phyloP scores from a whole-genome alignment of 2,888 invertebrate genomes.

The Atethmia centrago region DNA sequence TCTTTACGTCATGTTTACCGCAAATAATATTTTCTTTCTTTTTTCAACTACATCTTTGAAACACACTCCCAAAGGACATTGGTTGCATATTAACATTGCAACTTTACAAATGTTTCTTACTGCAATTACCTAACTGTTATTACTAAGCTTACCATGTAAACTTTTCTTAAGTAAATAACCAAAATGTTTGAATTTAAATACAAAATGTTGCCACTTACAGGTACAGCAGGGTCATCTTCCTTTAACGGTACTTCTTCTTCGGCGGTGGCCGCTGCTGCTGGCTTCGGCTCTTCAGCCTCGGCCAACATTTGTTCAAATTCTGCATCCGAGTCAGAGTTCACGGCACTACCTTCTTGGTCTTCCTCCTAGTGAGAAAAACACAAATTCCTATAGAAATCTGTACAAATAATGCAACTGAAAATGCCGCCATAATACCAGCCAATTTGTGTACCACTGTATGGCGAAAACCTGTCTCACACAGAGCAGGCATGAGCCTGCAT shows the following conservation, averaged over 20 bases:
- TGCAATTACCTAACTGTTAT: neutral
- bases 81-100: neutral
- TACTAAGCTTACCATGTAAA: neutral
- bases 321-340: constrained; percentile 98
- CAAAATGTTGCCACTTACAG: constrained; percentile 68
- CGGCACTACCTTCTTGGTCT: constrained; percentile 94
- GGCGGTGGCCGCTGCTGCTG: constrained; percentile 71
- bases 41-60: too few species aligned
- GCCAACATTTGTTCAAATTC: constrained; percentile 99
- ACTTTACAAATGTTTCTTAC: neutral
- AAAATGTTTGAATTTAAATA: neutral
- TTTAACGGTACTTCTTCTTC: constrained; percentile 78
- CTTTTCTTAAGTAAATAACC: neutral
- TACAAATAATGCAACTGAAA: neutral
- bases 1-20: too few species aligned
- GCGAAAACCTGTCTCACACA: neutral
- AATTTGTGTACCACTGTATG: too few species aligned
- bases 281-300: constrained; percentile 95
- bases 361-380: constrained; percentile 91
- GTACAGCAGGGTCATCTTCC: constrained; percentile 81
- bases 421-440: neutral
- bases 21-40: too few species aligned
- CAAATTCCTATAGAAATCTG: constrained; percentile 29
- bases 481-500: too few species aligned
- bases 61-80: too few species aligned